Evolutionary conservation across 2,113 vertebrate genomes (phyloP).

Genomic region (Ochotona curzoniae): DNA sequence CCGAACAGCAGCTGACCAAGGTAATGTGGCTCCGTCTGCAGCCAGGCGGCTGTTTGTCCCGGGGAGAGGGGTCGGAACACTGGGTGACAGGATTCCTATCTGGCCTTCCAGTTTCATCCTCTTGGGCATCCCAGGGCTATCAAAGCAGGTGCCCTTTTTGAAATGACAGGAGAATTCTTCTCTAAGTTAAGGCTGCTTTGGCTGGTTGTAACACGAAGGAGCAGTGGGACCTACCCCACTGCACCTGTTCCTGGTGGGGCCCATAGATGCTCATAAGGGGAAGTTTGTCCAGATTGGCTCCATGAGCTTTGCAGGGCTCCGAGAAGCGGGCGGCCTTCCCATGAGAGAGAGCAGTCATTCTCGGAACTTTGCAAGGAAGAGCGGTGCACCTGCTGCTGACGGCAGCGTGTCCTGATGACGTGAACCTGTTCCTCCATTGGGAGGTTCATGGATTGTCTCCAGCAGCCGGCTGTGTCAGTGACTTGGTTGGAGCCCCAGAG

Average conservation of each 20-base stretch:
- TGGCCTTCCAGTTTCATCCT: background rate
- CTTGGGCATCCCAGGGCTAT: background rate
- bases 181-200: background rate
- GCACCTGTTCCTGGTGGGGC: background rate
- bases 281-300: no score
- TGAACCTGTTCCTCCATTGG: background rate
- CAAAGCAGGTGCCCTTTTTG: background rate
- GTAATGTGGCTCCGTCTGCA: slow-evolving; percentile 78
- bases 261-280: background rate
- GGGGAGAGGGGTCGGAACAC: fast-evolving
- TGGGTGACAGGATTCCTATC: background rate
- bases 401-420: background rate
- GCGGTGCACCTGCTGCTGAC: background rate
- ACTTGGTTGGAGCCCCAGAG: background rate
- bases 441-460: background rate
- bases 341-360: background rate
- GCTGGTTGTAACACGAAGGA: background rate
- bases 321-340: background rate
- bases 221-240: background rate
- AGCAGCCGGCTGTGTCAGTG: fast-evolving
- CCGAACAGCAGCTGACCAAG: slow-evolving; percentile 95
- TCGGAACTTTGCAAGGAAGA: background rate
- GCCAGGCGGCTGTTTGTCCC: no score
- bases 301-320: background rate
- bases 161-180: background rate